phyloP scores from a whole-genome alignment of 2,797 vertebrate genomes.

The Crossoptilon crossoptilon region DNA sequence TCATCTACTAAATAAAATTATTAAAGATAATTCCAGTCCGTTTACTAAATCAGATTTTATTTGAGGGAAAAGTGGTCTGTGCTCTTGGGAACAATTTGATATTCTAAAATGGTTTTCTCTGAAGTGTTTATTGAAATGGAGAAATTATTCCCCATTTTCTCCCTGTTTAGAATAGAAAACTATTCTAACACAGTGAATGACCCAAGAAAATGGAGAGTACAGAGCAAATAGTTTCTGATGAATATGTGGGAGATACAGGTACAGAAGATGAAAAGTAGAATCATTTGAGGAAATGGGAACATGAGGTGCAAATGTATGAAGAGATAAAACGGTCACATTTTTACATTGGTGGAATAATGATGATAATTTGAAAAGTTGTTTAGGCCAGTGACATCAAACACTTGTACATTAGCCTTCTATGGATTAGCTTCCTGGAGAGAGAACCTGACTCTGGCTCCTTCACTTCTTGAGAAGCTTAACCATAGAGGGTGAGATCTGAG shows the following conservation, averaged over 20 bases:
- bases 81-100: conserved; percentile 47
- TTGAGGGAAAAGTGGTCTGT: conserved; percentile 27
- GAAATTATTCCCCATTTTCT: conserved; percentile 41
- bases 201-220: conserved; percentile 19
- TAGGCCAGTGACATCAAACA: neutral
- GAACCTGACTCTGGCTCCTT: neutral
- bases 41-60: conserved; percentile 40
- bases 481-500: rapidly evolving
- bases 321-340: neutral
- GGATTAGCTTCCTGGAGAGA: neutral
- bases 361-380: neutral
- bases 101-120: conserved; percentile 42
- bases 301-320: neutral
- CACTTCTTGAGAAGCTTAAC: neutral
- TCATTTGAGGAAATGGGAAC: neutral
- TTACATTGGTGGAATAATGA: neutral
- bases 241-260: neutral
- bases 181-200: conserved; percentile 19
- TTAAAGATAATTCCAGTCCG: conserved; percentile 22
- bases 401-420: neutral
- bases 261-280: neutral
- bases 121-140: conserved; percentile 52
- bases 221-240: conserved; percentile 15
- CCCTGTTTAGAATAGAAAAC: conserved; percentile 37
- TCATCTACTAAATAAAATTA: conserved; percentile 26